Percentiles rank a stretch among this genome's conserved stretches.
These are phyloP conservation scores for Porites lobata DNA, from an alignment of 92 coral and sea anemone genomes.

Conservation along the genomic window DNA sequence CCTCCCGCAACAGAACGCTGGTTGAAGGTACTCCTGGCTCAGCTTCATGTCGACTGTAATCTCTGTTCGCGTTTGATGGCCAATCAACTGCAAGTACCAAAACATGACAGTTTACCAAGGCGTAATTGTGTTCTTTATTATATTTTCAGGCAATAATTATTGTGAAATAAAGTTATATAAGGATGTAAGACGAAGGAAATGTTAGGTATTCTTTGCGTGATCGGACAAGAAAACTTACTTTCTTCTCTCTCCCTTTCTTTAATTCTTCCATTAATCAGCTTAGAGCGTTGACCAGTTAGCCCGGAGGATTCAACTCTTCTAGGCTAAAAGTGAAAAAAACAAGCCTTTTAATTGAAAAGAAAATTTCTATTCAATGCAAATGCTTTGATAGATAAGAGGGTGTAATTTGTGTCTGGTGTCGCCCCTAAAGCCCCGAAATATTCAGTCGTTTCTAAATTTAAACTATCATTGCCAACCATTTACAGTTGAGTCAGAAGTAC, in stretches of 20 bases:
- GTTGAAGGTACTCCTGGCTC: constrained; percentile 25
- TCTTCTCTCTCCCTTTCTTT: background rate
- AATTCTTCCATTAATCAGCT: background rate
- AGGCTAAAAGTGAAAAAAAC: background rate
- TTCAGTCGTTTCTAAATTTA: too few species aligned
- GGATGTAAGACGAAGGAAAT: too few species aligned
- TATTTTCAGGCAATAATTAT: too few species aligned
- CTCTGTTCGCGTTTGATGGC: background rate
- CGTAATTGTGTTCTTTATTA: too few species aligned
- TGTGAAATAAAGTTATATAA: too few species aligned
- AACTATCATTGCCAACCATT: too few species aligned
- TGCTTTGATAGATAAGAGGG: too few species aligned
- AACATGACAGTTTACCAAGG: background rate
- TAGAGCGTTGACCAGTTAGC: background rate
- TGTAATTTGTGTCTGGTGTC: too few species aligned
- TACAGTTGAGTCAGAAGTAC: too few species aligned
- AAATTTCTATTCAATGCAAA: background rate
- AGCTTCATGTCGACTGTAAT: background rate
- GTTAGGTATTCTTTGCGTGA: too few species aligned
- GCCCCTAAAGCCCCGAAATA: too few species aligned
- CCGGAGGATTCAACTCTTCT: constrained; percentile 18
- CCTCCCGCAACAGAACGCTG: constrained; percentile 25
- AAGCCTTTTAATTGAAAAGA: background rate
- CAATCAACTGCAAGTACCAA: constrained; percentile 4
- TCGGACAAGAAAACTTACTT: background rate